Conservation (phyloP, 2,888 invertebrate species). For the Phyllotreta cruciferae region DNA sequence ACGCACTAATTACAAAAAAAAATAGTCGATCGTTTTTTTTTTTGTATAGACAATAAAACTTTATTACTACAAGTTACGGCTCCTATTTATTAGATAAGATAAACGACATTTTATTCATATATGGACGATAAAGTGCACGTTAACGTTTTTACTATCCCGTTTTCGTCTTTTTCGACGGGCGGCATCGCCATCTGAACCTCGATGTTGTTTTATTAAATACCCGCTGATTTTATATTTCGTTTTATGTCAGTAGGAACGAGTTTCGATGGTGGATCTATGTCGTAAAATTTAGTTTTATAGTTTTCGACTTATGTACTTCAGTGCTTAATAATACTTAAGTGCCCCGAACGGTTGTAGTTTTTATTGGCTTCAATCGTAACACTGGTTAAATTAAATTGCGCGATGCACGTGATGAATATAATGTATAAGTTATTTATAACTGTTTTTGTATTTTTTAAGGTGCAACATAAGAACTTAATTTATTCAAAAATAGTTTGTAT, state of each 20-base stretch:
- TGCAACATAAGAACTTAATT: no score
- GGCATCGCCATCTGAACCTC: slow-evolving; percentile 16
- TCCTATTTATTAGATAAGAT: slow-evolving; percentile 26
- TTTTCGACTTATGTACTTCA: no score
- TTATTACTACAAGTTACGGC: slow-evolving; percentile 13
- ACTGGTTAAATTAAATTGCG: no score
- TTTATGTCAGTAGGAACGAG: slow-evolving; percentile 1
- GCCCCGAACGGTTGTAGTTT: no score
- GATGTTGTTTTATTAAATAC: slow-evolving; percentile 35
- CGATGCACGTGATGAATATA: no score
- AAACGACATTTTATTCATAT: slow-evolving; percentile 18
- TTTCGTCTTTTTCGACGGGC: slow-evolving; percentile 8
- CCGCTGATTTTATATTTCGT: slow-evolving; percentile 35
- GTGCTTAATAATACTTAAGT: no score
- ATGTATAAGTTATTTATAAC: no score
- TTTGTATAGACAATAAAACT: slow-evolving; percentile 10
- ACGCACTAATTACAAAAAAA: no score
- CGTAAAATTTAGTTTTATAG: no score
- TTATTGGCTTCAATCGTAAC: no score
- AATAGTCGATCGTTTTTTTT: background rate
- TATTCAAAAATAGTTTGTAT: no score
- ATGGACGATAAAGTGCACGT: slow-evolving; percentile 23
- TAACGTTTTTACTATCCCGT: slow-evolving; percentile 15
- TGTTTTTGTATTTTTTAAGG: no score
- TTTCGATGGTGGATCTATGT: background rate